Conservation (phyloP, 2,797 vertebrate species). For the Semaprochilodus insignis region DNA sequence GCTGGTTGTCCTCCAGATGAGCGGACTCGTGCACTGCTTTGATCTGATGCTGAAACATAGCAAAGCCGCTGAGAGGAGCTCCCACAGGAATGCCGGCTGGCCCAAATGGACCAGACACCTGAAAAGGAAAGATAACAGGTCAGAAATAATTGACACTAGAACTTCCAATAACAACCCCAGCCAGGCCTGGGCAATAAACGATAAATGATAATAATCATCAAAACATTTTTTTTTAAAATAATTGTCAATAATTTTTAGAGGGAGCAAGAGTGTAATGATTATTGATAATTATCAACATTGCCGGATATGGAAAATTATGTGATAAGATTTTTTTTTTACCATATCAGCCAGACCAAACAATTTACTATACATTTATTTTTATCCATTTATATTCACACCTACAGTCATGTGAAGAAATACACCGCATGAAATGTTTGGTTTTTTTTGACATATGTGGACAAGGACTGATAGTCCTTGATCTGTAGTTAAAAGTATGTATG, state of each 20-base stretch:
- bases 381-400: too few species aligned
- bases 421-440: too few species aligned
- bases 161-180: background rate
- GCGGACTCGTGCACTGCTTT: constrained; percentile 93
- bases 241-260: too few species aligned
- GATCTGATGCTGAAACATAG: constrained; percentile 94
- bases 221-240: background rate
- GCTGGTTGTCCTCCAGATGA: constrained; percentile 91
- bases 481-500: too few species aligned
- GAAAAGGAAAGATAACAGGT: constrained; percentile 2
- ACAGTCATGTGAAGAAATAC: too few species aligned
- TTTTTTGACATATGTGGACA: too few species aligned
- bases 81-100: constrained; percentile 75
- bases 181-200: background rate
- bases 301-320: too few species aligned
- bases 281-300: background rate
- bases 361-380: background rate
- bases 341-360: background rate
- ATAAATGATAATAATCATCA: background rate
- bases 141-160: background rate
- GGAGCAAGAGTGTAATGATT: too few species aligned
- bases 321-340: too few species aligned
- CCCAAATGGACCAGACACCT: constrained; percentile 76
- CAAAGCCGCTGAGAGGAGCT: constrained; percentile 85
- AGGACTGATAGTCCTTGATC: too few species aligned